Conservation (phyloP, 2,797 vertebrate species). For the Leptodactylus fallax region DNA sequence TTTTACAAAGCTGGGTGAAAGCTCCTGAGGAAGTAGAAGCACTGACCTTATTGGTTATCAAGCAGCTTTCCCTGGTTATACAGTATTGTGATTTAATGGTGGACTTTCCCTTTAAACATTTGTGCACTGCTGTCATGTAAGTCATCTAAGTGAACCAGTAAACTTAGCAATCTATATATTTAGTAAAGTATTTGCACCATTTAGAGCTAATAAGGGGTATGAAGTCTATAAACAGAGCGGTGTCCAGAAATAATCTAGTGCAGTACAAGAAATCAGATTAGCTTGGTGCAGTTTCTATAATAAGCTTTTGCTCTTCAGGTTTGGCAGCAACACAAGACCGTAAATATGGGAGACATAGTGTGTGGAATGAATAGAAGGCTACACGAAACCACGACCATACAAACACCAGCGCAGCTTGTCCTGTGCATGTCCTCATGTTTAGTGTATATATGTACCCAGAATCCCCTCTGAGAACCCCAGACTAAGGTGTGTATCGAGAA, state of each 20-base stretch:
- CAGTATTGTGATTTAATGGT: too few species aligned
- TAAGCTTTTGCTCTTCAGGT: constrained; percentile 21
- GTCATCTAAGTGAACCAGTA: background rate
- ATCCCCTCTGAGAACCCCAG: background rate
- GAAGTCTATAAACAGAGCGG: background rate
- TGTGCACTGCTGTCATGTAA: background rate
- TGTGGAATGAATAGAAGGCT: background rate
- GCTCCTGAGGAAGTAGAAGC: too few species aligned
- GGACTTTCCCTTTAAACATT: background rate
- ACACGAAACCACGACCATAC: background rate
- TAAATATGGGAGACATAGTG: background rate
- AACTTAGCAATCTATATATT: background rate
- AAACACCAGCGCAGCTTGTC: background rate
- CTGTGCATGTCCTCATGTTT: background rate
- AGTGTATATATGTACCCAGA: background rate
- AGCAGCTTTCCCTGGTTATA: too few species aligned
- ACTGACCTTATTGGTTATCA: too few species aligned
- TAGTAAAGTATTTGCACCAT: constrained; percentile 8
- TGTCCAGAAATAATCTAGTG: background rate
- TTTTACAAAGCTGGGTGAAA: too few species aligned
- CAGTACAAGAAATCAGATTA: constrained; percentile 8
- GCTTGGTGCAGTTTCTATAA: background rate
- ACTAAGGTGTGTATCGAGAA: background rate
- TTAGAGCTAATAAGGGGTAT: background rate
- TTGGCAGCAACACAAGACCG: background rate